Evolutionary conservation across 2,888 invertebrate species (phyloP).

Genomic region (Polydrusus pterygomalis): DNA sequence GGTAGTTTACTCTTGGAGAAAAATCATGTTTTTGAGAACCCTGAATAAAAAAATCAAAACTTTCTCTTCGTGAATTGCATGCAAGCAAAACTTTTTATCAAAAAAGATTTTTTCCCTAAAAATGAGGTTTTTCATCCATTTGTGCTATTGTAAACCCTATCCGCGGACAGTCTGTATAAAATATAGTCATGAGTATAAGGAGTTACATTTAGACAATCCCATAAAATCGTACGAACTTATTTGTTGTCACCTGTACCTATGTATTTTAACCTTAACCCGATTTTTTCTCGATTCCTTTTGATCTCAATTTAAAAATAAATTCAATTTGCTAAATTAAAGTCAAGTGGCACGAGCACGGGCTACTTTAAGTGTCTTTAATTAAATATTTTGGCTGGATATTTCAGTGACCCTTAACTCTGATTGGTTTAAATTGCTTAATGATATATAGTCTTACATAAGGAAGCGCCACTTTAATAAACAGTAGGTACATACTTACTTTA

Average conservation of each 20-base stretch:
- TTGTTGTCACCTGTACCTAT: background rate
- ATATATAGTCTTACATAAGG: constrained; percentile 6
- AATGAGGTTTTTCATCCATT: no score
- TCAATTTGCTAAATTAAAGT: constrained; percentile 25
- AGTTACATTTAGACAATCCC: no score
- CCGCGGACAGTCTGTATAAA: no score
- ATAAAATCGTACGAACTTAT: no score
- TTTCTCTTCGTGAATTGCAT: no score
- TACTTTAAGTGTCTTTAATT: constrained; percentile 30
- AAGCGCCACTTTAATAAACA: constrained; percentile 24
- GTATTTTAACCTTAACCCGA: background rate
- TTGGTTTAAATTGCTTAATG: constrained; percentile 23
- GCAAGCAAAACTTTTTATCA: no score
- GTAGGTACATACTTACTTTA: background rate
- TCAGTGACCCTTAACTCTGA: constrained; percentile 31
- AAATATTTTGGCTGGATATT: constrained; percentile 31
- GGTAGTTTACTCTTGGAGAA: no score
- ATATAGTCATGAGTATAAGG: no score
- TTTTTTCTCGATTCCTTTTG: background rate
- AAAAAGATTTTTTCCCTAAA: no score
- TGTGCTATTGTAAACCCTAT: no score
- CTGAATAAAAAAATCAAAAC: no score
- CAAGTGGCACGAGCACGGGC: constrained; percentile 31
- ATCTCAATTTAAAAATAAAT: constrained; percentile 13
- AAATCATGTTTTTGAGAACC: no score